phyloP scores from a whole-genome alignment of 2,113 vertebrate species.

The Anarhynchus alexandrinus region DNA sequence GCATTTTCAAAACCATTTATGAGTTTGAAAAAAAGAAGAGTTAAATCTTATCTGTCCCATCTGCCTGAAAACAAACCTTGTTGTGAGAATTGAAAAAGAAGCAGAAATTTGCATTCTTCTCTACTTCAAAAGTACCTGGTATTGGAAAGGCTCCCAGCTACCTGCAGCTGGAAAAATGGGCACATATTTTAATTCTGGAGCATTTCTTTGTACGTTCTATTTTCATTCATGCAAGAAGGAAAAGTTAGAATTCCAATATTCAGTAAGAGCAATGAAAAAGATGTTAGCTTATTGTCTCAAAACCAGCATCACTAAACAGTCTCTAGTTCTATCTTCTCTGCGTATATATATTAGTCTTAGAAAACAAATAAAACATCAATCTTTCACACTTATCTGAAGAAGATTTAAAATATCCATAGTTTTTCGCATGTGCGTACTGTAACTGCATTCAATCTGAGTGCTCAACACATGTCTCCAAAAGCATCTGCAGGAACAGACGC shows the following conservation, averaged over 20 bases:
- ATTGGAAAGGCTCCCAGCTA: background rate
- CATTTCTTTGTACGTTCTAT: background rate
- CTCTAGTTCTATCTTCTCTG: background rate
- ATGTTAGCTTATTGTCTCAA: background rate
- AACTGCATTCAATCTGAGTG: background rate
- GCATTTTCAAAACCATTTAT: background rate
- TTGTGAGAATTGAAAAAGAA: background rate
- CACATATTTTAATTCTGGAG: background rate
- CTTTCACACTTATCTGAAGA: background rate
- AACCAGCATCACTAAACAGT: background rate
- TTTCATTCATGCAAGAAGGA: background rate
- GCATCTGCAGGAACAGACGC: constrained; percentile 8
- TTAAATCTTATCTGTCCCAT: background rate
- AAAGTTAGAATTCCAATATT: background rate
- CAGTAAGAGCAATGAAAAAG: background rate
- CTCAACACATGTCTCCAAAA: background rate
- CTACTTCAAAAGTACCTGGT: background rate
- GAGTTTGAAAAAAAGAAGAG: background rate
- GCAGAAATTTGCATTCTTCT: background rate
- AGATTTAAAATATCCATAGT: background rate
- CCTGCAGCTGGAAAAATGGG: background rate
- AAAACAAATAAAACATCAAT: background rate
- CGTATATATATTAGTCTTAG: background rate
- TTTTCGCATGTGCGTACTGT: background rate
- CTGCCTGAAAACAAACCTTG: background rate